Percentiles rank a stretch among this genome's conserved stretches.
These are phyloP conservation scores for Amblyornis subalaris DNA, from an alignment of 2,113 vertebrate species.

Conservation along the genomic window DNA sequence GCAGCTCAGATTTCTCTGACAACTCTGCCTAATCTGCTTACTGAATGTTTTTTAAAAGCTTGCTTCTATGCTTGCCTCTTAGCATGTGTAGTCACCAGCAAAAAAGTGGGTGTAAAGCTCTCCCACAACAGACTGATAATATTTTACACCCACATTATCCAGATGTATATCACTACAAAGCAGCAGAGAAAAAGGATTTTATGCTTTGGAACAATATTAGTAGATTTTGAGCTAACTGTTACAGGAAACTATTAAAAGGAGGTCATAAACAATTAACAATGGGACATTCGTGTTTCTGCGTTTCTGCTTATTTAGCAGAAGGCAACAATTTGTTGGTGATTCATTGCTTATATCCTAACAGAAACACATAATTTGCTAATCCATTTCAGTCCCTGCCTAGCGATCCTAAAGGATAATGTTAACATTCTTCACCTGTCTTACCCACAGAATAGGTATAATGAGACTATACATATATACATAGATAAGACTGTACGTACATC, in stretches of 20 bases:
- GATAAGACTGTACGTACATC: background rate
- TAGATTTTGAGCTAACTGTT: background rate
- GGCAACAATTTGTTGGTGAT: background rate
- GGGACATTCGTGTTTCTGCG: background rate
- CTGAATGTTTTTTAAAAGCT: background rate
- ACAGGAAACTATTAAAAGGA: background rate
- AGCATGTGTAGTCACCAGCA: background rate
- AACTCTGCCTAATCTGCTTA: constrained; percentile 12
- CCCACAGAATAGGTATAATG: background rate
- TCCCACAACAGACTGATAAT: background rate
- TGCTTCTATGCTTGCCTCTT: background rate
- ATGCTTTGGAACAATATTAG: background rate
- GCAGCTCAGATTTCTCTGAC: constrained; percentile 9
- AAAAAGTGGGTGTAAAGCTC: background rate
- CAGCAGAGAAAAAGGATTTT: background rate
- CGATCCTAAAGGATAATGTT: background rate
- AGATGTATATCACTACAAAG: background rate
- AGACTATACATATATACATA: background rate
- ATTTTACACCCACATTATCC: background rate
- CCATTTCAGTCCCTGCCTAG: background rate
- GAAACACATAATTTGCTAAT: background rate
- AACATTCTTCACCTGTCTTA: background rate
- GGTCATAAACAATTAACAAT: constrained; percentile 3
- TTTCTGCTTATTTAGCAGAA: constrained; percentile 30
- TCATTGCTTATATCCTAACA: background rate